Conservation (phyloP, 2,113 vertebrate species). For the Puffinus mauretanicus region DNA sequence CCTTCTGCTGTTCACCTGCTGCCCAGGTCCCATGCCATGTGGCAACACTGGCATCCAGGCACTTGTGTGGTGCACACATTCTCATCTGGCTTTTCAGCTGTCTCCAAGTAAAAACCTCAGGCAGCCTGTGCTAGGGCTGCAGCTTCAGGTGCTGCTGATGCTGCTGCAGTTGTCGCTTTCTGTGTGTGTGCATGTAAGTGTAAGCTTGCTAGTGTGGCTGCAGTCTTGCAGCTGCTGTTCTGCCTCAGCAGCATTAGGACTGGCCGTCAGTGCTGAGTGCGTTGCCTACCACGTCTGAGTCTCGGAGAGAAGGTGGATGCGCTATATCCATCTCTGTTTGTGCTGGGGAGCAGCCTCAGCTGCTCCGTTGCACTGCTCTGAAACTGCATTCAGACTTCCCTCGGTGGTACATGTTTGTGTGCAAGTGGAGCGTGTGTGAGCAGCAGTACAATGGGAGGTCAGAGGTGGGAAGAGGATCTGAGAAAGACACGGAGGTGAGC, state of each 20-base stretch:
- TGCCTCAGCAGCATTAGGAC: not conserved
- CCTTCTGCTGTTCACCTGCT: not conserved
- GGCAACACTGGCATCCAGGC: not conserved
- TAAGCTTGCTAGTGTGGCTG: not conserved
- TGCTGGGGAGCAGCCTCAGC: not conserved
- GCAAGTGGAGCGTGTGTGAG: not conserved
- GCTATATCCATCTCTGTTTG: no score
- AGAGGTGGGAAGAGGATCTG: not conserved
- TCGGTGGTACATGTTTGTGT: rapidly evolving
- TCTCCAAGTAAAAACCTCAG: not conserved
- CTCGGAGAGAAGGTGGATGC: not conserved
- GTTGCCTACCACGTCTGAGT: not conserved
- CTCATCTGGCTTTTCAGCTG: not conserved
- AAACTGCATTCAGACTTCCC: not conserved
- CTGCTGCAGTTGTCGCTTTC: not conserved
- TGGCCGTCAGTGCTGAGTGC: not conserved
- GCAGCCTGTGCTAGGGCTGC: not conserved
- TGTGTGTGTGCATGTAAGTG: not conserved
- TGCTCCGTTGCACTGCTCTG: not conserved
- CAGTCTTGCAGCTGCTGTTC: not conserved
- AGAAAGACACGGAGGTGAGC: not conserved
- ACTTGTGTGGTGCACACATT: rapidly evolving
- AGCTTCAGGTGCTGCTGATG: not conserved
- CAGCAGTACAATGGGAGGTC: not conserved
- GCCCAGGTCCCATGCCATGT: rapidly evolving